phyloP scores from a whole-genome alignment of 1,140 invertebrate genomes.

The Neotoxoptera formosana region DNA sequence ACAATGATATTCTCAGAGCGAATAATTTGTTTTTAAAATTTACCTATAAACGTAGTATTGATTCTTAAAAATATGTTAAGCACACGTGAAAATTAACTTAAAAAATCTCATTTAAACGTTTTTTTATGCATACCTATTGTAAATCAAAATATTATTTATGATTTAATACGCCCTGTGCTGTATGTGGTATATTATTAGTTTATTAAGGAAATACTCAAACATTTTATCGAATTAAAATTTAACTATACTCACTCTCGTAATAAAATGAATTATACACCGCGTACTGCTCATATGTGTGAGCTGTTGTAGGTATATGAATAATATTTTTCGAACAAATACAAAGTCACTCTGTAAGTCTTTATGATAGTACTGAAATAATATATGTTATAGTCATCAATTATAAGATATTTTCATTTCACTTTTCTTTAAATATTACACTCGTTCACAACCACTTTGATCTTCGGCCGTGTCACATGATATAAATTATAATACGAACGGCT shows the following conservation, averaged over 20 bases:
- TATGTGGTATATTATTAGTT: too few relatives aligned
- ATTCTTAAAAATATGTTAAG: not conserved
- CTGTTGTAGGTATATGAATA: too few relatives aligned
- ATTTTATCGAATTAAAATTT: not conserved
- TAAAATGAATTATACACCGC: not conserved
- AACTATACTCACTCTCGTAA: not conserved
- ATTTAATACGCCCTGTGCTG: too few relatives aligned
- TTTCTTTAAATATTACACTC: not conserved
- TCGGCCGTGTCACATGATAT: not conserved
- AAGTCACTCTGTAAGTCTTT: not conserved
- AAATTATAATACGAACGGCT: not conserved
- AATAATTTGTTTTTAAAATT: not conserved
- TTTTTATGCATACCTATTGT: not conserved
- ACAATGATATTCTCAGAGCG: too few relatives aligned
- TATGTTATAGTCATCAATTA: not conserved
- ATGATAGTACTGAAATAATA: not conserved
- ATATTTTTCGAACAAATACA: not conserved
- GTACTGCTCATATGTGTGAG: too few relatives aligned
- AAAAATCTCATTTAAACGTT: not conserved
- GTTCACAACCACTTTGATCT: not conserved
- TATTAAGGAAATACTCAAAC: not conserved
- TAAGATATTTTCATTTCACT: not conserved
- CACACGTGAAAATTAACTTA: not conserved
- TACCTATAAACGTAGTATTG: not conserved
- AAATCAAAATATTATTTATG: too few relatives aligned